A percentile compares a stretch with the other conserved stretches of the same genome.
phyloP scores from a whole-genome alignment of 2,797 vertebrate species.

The Melanotaenia maccullochi region DNA sequence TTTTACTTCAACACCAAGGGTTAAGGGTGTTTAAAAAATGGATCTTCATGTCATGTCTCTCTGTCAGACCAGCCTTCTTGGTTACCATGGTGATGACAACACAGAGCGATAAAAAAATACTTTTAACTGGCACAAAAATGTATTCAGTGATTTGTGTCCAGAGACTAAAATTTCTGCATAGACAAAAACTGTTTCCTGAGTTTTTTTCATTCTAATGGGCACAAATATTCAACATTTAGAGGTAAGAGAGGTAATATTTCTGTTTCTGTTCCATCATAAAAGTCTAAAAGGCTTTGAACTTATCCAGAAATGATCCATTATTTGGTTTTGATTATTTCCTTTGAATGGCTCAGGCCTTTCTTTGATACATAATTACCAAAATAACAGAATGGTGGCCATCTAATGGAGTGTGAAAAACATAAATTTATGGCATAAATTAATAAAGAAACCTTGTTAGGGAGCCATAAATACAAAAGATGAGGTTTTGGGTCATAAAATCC shows the following conservation, averaged over 20 bases:
- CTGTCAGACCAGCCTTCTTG: not conserved
- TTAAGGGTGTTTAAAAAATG: not conserved
- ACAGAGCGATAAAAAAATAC: not conserved
- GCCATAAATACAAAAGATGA: not conserved
- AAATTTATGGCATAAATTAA: not conserved
- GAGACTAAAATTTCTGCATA: not conserved
- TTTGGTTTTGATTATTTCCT: not conserved
- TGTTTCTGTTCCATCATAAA: not conserved
- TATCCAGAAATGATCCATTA: not conserved
- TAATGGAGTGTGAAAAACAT: not conserved
- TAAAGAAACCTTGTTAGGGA: not conserved
- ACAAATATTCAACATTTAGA: not conserved
- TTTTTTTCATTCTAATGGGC: no score
- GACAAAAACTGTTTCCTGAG: not conserved
- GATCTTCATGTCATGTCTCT: not conserved
- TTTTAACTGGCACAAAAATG: not conserved
- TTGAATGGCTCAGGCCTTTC: not conserved
- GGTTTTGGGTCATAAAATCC: no score
- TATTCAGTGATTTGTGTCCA: not conserved
- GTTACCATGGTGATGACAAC: constrained; percentile 6
- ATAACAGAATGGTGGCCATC: not conserved
- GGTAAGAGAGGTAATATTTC: not conserved
- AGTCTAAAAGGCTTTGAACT: not conserved
- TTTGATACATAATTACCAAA: not conserved
- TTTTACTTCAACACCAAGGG: not conserved